Conservation (phyloP, 2,888 invertebrate species). For the Hydraecia micacea region DNA sequence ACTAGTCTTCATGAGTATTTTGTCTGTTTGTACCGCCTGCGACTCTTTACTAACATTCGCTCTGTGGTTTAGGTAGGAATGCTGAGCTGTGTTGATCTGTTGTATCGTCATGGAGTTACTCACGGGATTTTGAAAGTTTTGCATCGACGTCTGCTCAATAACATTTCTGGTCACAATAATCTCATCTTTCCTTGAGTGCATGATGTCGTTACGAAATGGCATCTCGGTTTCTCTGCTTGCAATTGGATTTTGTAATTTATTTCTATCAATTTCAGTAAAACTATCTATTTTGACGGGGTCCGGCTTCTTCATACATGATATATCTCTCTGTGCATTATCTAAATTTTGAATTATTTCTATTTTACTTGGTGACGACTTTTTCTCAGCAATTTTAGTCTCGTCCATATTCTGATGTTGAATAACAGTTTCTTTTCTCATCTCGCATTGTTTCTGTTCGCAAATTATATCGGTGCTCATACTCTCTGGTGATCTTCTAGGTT, state of each 20-base stretch:
- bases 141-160: slow-evolving; percentile 81
- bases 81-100: slow-evolving; percentile 82
- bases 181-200: slow-evolving; percentile 83
- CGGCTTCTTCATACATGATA: slow-evolving; percentile 77
- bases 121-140: slow-evolving; percentile 81
- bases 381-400: slow-evolving; percentile 79
- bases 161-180: slow-evolving; percentile 84
- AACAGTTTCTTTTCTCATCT: slow-evolving; percentile 86
- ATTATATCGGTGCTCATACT: slow-evolving; percentile 70
- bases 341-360: slow-evolving; percentile 84
- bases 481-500: slow-evolving; percentile 81
- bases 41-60: slow-evolving; percentile 82
- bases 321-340: slow-evolving; percentile 80
- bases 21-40: slow-evolving; percentile 85
- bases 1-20: slow-evolving; percentile 78
- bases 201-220: slow-evolving; percentile 81
- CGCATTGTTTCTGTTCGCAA: slow-evolving; percentile 81
- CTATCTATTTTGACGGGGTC: slow-evolving; percentile 82
- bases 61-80: slow-evolving; percentile 83
- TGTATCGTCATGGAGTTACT: slow-evolving; percentile 86
- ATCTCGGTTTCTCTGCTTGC: slow-evolving; percentile 82
- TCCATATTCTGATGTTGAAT: slow-evolving; percentile 86
- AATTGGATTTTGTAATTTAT: slow-evolving; percentile 76
- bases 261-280: slow-evolving; percentile 81
- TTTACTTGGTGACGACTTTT: slow-evolving; percentile 85